Evolutionary conservation across 2,113 vertebrate genomes (phyloP).

Genomic region (Amblyornis subalaris): DNA sequence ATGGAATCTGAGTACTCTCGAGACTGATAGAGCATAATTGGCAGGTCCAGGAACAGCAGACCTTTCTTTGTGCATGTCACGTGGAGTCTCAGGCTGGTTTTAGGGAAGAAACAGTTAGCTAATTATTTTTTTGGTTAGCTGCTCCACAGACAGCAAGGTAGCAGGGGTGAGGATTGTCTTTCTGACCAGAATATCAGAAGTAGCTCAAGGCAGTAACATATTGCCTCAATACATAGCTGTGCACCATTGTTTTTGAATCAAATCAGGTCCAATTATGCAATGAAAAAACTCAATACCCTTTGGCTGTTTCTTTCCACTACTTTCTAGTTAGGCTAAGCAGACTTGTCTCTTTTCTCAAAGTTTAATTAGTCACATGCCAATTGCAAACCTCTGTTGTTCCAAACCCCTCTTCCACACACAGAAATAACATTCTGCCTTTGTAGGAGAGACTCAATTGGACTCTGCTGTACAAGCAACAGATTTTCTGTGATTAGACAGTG

Average conservation of each 20-base stretch:
- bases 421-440: background rate
- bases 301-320: background rate
- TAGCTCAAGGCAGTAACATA: background rate
- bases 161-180: background rate
- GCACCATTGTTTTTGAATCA: background rate
- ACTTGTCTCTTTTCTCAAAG: background rate
- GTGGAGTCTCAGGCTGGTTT: background rate
- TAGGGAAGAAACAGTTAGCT: background rate
- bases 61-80: background rate
- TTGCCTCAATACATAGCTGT: background rate
- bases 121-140: background rate
- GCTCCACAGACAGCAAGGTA: background rate
- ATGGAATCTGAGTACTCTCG: background rate
- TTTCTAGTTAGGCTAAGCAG: background rate
- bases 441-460: background rate
- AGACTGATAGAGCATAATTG: background rate
- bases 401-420: background rate
- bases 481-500: constrained; percentile 10
- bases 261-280: background rate
- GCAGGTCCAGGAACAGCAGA: background rate
- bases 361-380: background rate
- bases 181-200: background rate
- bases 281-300: background rate
- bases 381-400: background rate
- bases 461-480: background rate